Conservation (phyloP, 2,113 vertebrate genomes). For the Suricata suricatta region DNA sequence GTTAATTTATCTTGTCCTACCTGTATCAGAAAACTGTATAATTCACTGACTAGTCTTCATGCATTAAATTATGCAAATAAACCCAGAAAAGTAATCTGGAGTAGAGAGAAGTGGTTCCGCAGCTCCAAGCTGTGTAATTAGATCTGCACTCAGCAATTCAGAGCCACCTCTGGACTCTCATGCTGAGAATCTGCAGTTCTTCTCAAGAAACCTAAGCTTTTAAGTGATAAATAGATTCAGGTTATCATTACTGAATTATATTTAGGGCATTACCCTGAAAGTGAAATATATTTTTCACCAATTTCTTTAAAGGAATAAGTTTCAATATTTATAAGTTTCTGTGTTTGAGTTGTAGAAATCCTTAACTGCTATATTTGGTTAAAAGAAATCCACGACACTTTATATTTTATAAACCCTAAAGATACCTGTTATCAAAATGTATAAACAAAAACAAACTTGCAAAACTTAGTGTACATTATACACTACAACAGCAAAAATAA, state of each 20-base stretch:
- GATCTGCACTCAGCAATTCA: conserved; percentile 82
- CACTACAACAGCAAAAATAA: neutral
- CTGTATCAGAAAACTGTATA: conserved; percentile 76
- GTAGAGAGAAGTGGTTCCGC: conserved; percentile 78
- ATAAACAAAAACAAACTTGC: neutral
- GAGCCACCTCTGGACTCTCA: conserved; percentile 80
- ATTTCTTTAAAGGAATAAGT: conserved; percentile 13
- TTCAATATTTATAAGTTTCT: conserved; percentile 60
- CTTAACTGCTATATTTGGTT: conserved; percentile 33
- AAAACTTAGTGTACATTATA: neutral
- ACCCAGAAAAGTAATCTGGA: conserved; percentile 83
- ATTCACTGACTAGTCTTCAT: conserved; percentile 79
- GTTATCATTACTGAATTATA: conserved; percentile 70
- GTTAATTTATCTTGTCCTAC: conserved; percentile 82
- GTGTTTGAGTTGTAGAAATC: neutral
- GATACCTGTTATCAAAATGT: neutral
- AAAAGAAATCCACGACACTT: conserved; percentile 2
- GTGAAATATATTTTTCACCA: conserved; percentile 33
- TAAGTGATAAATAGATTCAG: conserved; percentile 77
- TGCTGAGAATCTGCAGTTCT: conserved; percentile 70
- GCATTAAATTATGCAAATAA: conserved; percentile 87
- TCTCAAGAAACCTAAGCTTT: conserved; percentile 80
- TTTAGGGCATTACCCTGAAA: conserved; percentile 13
- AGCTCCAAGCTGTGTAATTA: conserved; percentile 86
- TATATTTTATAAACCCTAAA: neutral